Evolutionary conservation across 2,797 vertebrate species (phyloP).

Genomic region (Chiroxiphia lanceolata): DNA sequence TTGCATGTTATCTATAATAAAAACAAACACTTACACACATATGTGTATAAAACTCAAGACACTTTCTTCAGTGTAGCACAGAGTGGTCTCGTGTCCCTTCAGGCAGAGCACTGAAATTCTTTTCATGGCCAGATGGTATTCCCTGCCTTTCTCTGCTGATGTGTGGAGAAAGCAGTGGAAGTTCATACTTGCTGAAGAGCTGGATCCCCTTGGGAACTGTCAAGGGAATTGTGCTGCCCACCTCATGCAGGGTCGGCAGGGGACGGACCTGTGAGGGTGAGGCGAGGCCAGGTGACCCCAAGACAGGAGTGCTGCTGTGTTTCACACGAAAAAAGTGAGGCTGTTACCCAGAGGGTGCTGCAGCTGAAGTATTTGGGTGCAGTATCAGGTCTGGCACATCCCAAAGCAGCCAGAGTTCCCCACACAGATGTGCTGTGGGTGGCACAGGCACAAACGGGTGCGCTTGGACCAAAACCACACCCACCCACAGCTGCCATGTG

Average conservation of each 20-base stretch:
- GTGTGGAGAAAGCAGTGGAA: neutral
- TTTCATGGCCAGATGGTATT: neutral
- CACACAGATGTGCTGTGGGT: neutral
- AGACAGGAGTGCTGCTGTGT: neutral
- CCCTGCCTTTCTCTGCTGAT: neutral
- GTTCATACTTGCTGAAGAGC: neutral
- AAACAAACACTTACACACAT: neutral
- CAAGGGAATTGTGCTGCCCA: neutral
- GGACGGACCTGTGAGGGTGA: neutral
- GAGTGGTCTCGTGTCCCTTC: neutral
- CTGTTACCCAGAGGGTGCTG: neutral
- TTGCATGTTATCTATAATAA: neutral
- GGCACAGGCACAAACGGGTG: neutral
- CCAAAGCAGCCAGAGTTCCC: neutral
- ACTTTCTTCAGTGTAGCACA: fast-evolving
- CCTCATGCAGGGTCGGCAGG: fast-evolving
- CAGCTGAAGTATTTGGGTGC: neutral
- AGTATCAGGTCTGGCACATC: neutral
- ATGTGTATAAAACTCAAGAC: neutral
- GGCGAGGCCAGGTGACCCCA: neutral
- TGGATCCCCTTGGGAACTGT: fast-evolving
- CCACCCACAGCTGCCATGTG: neutral
- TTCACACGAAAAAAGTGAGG: neutral
- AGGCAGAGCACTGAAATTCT: neutral
- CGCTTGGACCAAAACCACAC: fast-evolving